Base-by-base conservation (phyloP, 2,797 vertebrate species). In the Gila robusta region DNA sequence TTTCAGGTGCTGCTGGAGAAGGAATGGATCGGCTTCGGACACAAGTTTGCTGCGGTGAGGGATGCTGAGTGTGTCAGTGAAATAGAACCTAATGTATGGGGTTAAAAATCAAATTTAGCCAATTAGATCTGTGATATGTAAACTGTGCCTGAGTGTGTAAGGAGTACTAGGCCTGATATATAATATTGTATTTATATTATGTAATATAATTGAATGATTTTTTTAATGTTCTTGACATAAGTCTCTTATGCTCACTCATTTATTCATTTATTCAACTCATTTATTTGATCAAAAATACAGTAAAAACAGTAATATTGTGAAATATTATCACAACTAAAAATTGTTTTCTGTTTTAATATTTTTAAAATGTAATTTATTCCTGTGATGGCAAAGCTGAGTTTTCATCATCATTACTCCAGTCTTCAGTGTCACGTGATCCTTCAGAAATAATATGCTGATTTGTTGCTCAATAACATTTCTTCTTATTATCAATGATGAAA, bases 11-110 rank as follows among this genome's bases (percentile, higher is more conserved):
- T 98, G 80, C 89, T 98, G 89, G 98, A 99, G 92, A 98, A 99
- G 91, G 98, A 99, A 84, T 99, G 98, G 98, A 95, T 98, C 86
- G 96, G 97, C 91, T 99, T 98, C 85, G 98, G 98, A 87, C 98
- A 99, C 92, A 95, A 95, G 86, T 99, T 99, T 91, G 94, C 97
- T 64, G 94, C 98, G 92, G 98, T 99, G 92, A 96, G 96, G 84
- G 80, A 49, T 7, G 17, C 19, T 44, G 83, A 82, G 44, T 26
- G 69, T 76, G 32, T 79, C 70, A 11, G 14, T 77, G 81, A 32
- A 76, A 54, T 21, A n/a, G 52, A 76, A 54, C 70, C 23, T 79
- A 16, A 23, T 62, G 10, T 23, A n/a, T 84, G 54, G 37, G 11
- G 62, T 59, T 37, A 41, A 62, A 54, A 62, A 67, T 23, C 3